These are phyloP conservation scores for Sciurus vulgaris DNA, from an alignment of 2,797 vertebrate species.

Conservation along the genomic window DNA sequence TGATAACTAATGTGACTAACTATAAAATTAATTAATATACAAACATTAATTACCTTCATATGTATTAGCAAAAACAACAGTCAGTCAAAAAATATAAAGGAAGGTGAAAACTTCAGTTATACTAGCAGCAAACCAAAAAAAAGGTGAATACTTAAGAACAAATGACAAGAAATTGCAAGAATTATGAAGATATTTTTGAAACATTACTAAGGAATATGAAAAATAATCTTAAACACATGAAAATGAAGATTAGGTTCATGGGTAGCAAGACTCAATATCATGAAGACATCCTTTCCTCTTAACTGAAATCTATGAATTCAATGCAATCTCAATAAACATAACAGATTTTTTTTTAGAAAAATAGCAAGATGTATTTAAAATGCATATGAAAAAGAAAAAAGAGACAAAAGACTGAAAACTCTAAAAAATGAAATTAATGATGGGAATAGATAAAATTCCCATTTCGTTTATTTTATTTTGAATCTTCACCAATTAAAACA, in stretches of 20 bases:
- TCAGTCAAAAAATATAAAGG: not conserved
- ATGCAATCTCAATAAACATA: slow-evolving; percentile 12
- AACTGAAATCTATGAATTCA: slow-evolving; percentile 1
- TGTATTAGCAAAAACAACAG: not conserved
- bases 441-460: not conserved
- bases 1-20: not conserved
- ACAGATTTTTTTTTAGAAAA: slow-evolving; percentile 1
- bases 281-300: not conserved
- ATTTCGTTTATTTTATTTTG: slow-evolving; percentile 20
- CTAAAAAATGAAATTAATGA: slow-evolving; percentile 20
- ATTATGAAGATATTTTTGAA: slow-evolving; percentile 40
- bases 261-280: slow-evolving; percentile 1
- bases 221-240: not conserved
- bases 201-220: not conserved
- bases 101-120: not conserved
- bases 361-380: not conserved
- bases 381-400: not conserved
- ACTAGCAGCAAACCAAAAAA: not conserved
- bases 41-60: not conserved
- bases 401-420: not conserved
- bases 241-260: not conserved
- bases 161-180: not conserved
- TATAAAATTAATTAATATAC: not conserved
- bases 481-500: slow-evolving; percentile 27
- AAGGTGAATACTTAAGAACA: not conserved